phyloP scores from a whole-genome alignment of 2,888 invertebrate species.

The Mesorhabditis belari region DNA sequence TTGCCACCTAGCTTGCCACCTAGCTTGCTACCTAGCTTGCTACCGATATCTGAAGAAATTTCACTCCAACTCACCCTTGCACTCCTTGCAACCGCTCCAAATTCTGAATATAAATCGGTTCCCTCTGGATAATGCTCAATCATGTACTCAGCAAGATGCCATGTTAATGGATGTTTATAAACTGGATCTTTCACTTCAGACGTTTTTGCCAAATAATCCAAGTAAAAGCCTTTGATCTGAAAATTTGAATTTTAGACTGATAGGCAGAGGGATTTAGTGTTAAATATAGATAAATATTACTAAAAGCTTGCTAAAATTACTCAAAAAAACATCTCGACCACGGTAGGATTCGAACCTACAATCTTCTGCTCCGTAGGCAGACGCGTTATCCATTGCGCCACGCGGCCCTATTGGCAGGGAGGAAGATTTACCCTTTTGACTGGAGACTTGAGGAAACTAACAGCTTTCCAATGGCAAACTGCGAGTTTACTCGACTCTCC shows the following conservation, averaged over 20 bases:
- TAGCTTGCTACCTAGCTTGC: neutral
- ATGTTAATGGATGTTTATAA: slow-evolving; percentile 92
- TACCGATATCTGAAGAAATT: neutral
- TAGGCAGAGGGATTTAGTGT: too few species aligned
- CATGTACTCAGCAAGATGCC: slow-evolving; percentile 94
- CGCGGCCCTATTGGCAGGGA: too few species aligned
- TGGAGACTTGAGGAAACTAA: too few species aligned
- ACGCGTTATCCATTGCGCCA: slow-evolving; percentile 48
- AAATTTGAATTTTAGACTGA: slow-evolving; percentile 1
- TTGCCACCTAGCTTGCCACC: neutral
- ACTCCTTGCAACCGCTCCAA: slow-evolving; percentile 58
- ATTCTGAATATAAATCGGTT: slow-evolving; percentile 86
- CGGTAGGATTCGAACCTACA: slow-evolving; percentile 54
- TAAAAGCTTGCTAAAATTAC: too few species aligned
- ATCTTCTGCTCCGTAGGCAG: slow-evolving; percentile 55
- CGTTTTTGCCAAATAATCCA: slow-evolving; percentile 87
- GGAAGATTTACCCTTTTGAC: too few species aligned
- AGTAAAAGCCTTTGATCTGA: slow-evolving; percentile 85
- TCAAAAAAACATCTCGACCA: slow-evolving; percentile 1
- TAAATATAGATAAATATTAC: too few species aligned
- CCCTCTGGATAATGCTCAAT: slow-evolving; percentile 91
- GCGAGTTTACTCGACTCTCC: too few species aligned
- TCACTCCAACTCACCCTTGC: slow-evolving; percentile 62
- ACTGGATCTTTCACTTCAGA: slow-evolving; percentile 73
- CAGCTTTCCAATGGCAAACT: too few species aligned